These are phyloP conservation scores for Diplodus sargus DNA, from an alignment of 2,797 vertebrate species.

Conservation along the genomic window DNA sequence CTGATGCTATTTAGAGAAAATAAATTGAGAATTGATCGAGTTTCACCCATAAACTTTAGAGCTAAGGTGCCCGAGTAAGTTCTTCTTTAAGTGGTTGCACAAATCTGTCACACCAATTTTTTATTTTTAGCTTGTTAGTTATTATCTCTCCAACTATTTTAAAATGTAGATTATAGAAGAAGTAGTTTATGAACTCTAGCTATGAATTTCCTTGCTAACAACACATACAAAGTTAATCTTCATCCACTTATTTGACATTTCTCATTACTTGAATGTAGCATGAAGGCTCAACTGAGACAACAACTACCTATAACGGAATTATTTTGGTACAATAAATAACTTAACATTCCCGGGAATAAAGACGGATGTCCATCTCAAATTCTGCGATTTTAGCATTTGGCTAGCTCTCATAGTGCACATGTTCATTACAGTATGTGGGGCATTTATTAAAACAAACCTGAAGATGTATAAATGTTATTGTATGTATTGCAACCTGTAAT, in stretches of 20 bases:
- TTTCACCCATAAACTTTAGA: not conserved
- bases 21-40: not conserved
- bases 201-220: not conserved
- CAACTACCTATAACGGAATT: not conserved
- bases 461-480: constrained; percentile 55
- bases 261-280: constrained; percentile 54
- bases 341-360: not conserved
- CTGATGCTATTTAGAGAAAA: not conserved
- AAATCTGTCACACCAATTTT: not conserved
- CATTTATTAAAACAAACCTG: constrained; percentile 28
- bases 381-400: not conserved
- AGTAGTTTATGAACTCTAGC: not conserved
- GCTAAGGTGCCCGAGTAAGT: not conserved
- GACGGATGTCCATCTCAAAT: not conserved
- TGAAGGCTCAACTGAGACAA: constrained; percentile 35
- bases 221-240: not conserved
- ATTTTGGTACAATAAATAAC: constrained; percentile 22
- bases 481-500: constrained; percentile 52
- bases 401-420: constrained; percentile 30
- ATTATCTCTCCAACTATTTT: not conserved
- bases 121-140: not conserved
- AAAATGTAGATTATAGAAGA: constrained; percentile 27
- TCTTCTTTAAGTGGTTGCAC: not conserved
- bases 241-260: constrained; percentile 16
- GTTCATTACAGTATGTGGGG: constrained; percentile 32